Conservation (phyloP, 2,888 invertebrate genomes). For the Tuta absoluta region DNA sequence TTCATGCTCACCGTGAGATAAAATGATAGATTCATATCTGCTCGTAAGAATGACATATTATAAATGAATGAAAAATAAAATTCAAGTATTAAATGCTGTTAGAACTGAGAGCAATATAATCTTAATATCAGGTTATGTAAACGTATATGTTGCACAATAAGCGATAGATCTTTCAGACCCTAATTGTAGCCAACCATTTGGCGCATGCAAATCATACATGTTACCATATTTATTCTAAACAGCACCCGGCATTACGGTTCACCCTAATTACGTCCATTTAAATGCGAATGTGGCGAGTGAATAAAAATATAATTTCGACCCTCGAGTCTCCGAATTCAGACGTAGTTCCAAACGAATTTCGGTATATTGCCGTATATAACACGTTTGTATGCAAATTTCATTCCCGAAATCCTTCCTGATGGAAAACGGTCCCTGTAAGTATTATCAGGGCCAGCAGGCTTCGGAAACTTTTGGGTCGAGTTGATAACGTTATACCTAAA, state of each 20-base stretch:
- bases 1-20: no score
- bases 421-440: slow-evolving; percentile 66
- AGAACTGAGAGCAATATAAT: no score
- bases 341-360: slow-evolving; percentile 60
- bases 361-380: slow-evolving; percentile 64
- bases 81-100: no score
- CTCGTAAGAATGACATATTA: no score
- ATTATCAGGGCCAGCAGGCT: slow-evolving; percentile 57
- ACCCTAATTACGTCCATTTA: slow-evolving; percentile 25
- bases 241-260: neutral
- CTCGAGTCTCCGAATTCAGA: slow-evolving; percentile 36
- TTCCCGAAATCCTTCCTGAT: slow-evolving; percentile 69
- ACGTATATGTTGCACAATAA: neutral
- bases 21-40: no score
- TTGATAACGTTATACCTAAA: slow-evolving; percentile 59
- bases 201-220: slow-evolving; percentile 16
- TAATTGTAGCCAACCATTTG: slow-evolving; percentile 7
- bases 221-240: slow-evolving; percentile 4
- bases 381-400: slow-evolving; percentile 77
- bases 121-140: no score
- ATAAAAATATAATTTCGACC: slow-evolving; percentile 42
- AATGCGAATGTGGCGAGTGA: slow-evolving; percentile 33
- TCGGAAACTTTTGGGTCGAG: slow-evolving; percentile 72
- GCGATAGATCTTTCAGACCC: neutral
- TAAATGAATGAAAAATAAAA: no score